Percentiles rank a stretch among this genome's conserved stretches.
phyloP scores from a whole-genome alignment of 1,140 invertebrate genomes.

The Gonioctena quinquepunctata region DNA sequence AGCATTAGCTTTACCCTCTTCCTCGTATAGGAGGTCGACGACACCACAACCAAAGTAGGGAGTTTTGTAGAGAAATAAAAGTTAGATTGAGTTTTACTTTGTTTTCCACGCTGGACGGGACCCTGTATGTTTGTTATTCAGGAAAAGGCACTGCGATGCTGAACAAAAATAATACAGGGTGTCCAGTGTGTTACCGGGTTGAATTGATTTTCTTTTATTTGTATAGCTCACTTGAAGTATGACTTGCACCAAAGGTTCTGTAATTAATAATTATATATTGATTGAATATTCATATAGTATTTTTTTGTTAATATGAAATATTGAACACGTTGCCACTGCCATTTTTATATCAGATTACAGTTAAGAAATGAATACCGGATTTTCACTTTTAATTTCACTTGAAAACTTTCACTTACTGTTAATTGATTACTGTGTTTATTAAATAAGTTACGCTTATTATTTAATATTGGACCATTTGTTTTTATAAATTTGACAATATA shows the following conservation, averaged over 20 bases:
- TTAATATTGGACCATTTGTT: not conserved
- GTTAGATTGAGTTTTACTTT: not conserved
- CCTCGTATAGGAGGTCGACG: conserved; percentile 55
- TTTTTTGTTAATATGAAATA: not conserved
- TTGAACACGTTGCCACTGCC: not conserved
- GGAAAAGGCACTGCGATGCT: too few species aligned
- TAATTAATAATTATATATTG: not conserved
- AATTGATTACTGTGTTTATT: too few species aligned
- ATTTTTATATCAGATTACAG: conserved; percentile 6
- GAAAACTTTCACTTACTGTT: too few species aligned
- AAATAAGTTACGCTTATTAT: too few species aligned
- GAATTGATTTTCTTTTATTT: not conserved
- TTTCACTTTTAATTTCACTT: too few species aligned
- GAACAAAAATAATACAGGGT: too few species aligned
- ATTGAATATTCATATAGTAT: not conserved
- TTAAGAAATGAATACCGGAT: too few species aligned
- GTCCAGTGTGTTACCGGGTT: not conserved
- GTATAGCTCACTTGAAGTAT: not conserved
- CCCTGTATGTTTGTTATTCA: too few species aligned
- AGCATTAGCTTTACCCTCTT: conserved; percentile 52
- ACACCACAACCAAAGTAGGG: conserved; percentile 53
- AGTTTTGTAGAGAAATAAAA: not conserved
- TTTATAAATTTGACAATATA: not conserved
- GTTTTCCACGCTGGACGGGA: not conserved
- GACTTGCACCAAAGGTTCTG: conserved; percentile 10